Conservation (phyloP, 2,113 vertebrate species). For the Sceloporus undulatus region DNA sequence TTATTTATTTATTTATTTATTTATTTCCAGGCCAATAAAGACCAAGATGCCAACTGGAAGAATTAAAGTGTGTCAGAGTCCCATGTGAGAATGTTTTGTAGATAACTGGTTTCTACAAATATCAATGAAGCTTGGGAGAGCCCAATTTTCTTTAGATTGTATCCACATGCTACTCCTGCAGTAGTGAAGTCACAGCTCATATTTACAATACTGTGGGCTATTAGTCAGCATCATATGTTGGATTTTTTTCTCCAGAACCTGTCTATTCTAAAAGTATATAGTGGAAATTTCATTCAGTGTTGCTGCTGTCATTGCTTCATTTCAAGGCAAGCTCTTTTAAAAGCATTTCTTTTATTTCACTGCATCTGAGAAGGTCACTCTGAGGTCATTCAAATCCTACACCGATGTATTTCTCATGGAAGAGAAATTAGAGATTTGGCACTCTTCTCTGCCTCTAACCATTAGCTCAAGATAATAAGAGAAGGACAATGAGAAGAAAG, state of each 20-base stretch:
- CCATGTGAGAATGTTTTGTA: background rate
- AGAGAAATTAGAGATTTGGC: rapidly evolving
- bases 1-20: too few species aligned
- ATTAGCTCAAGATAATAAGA: background rate
- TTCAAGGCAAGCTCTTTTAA: conserved; percentile 22
- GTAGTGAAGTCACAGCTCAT: background rate
- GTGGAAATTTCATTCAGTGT: background rate
- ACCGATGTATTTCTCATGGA: background rate
- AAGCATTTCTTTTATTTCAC: conserved; percentile 32
- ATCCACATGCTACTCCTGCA: background rate
- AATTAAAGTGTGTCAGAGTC: background rate
- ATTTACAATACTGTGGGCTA: background rate
- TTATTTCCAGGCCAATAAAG: background rate
- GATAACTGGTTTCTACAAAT: background rate
- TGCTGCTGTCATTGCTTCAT: conserved; percentile 14
- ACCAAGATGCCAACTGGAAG: background rate
- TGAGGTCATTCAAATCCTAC: conserved; percentile 4
- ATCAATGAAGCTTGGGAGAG: background rate
- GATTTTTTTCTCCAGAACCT: background rate
- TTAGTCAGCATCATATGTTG: background rate
- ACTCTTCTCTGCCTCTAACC: background rate
- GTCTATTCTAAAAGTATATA: background rate
- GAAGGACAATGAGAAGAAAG: background rate
- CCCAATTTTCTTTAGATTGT: background rate
- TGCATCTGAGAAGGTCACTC: conserved; percentile 51